phyloP scores from a whole-genome alignment of 1,140 invertebrate species.

The Gryllus bimaculatus region DNA sequence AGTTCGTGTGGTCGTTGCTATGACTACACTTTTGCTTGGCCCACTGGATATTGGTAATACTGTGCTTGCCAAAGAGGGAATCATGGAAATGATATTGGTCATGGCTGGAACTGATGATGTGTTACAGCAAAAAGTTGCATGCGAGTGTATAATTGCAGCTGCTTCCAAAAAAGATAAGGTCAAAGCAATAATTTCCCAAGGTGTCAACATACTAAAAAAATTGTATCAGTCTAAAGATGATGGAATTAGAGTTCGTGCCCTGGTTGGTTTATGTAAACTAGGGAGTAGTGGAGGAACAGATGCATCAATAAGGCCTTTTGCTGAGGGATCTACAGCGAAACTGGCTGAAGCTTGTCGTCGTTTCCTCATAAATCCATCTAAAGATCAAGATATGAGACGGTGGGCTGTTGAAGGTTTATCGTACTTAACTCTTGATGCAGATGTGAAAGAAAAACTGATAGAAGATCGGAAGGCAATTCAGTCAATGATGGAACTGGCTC shows the following conservation, averaged over 20 bases:
- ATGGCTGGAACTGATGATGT: slow-evolving; percentile 83
- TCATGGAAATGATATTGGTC: slow-evolving; percentile 92
- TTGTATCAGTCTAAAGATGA: slow-evolving; percentile 89
- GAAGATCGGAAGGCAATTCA: slow-evolving; percentile 74
- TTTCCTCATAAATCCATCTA: slow-evolving; percentile 77
- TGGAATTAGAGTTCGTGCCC: slow-evolving; percentile 74
- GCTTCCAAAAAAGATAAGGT: slow-evolving; percentile 97
- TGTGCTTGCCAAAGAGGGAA: slow-evolving; percentile 82
- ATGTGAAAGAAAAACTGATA: slow-evolving; percentile 94
- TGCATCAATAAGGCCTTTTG: slow-evolving; percentile 84
- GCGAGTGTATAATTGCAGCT: slow-evolving; percentile 92
- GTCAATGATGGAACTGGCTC: slow-evolving; percentile 81
- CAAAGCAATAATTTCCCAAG: slow-evolving; percentile 78
- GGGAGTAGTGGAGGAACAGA: slow-evolving; percentile 94
- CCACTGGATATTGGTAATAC: slow-evolving; percentile 90
- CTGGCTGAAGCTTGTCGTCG: slow-evolving; percentile 87
- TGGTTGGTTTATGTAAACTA: slow-evolving; percentile 94
- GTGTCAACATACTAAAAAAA: slow-evolving; percentile 88
- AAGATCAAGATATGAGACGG: slow-evolving; percentile 80
- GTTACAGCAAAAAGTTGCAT: slow-evolving; percentile 86
- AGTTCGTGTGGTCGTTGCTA: slow-evolving; percentile 74
- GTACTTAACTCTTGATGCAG: slow-evolving; percentile 94
- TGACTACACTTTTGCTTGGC: slow-evolving; percentile 84
- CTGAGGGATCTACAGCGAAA: slow-evolving; percentile 89
- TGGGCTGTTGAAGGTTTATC: slow-evolving; percentile 95